Base-by-base conservation (phyloP, 2,797 vertebrate species). In the Acomys russatus region DNA sequence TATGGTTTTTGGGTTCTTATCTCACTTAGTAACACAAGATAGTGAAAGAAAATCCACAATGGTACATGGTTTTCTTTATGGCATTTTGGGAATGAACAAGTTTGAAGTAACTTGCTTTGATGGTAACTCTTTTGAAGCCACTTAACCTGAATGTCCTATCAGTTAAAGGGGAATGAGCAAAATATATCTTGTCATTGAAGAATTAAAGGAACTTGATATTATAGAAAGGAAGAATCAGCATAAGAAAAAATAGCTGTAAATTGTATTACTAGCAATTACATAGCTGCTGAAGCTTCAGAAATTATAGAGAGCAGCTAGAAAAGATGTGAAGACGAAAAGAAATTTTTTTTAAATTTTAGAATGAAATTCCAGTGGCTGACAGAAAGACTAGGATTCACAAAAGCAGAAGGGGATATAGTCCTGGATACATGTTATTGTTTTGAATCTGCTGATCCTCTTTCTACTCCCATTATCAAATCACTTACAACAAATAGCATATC, bases 51-150 rank as follows among this genome's bases (percentile, higher is more conserved):
- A 63, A 88, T 74, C 64, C 49, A 84, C 11, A 88, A 76, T 74
- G 61, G 33, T 51, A 68, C 6, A 38, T n/a, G 44, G 94, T 86
- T 86, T 91, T n/a, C 20, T 78, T 92, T 63, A 73, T 44, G 4
- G 33, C 11, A 90, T 79, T 95, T 85, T 92, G 28, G 77, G 38
- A 97, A 95, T 77, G 71, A 94, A 94, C 96, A 38, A 35, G 95
- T 98, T 97, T 0, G 8, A 97, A 92, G 90, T 6, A 28, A 98
- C 95, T 97, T 97, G 82, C 91, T 98, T 91, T 97, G 80, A 97
- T 95, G 54, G 90, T 74, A 97, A 86, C 93, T 97, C 80, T 92
- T 98, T 95, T 98, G 96, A 97, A 98, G 95, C 89, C 93, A 78
- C 76, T 94, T 94, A 94, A 89, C 77, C 84, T 91, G 78, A 95